phyloP scores from a whole-genome alignment of 2,888 invertebrate species.

The Dolomedes plantarius region DNA sequence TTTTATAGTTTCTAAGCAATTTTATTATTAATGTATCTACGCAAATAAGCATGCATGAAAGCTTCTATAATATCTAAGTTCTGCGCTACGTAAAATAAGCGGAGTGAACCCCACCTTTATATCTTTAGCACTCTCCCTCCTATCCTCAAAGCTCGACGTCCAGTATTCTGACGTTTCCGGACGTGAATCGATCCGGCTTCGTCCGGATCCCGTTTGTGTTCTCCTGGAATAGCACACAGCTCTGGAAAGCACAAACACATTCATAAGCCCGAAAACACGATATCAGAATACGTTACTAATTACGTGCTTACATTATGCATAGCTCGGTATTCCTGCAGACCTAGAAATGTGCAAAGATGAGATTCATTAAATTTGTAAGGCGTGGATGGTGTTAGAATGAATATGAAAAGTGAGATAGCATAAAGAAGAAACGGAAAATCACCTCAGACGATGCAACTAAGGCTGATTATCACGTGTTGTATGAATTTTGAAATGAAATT shows the following conservation, averaged over 20 bases:
- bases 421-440: too few species aligned
- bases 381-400: too few species aligned
- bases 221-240: conserved; percentile 55
- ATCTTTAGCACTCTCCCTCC: conserved; percentile 6
- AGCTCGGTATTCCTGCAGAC: too few species aligned
- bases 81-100: not conserved
- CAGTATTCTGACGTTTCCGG: conserved; percentile 63
- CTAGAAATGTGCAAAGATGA: too few species aligned
- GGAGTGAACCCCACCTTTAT: conserved; percentile 27
- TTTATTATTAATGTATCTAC: not conserved
- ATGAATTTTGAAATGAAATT: too few species aligned
- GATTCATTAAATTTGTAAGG: too few species aligned
- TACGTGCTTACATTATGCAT: too few species aligned
- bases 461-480: too few species aligned
- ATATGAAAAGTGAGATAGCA: too few species aligned
- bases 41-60: not conserved
- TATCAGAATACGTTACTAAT: not conserved
- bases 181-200: conserved; percentile 40
- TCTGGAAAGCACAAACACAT: conserved; percentile 61
- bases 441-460: too few species aligned
- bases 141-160: conserved; percentile 66
- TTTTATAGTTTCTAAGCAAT: not conserved
- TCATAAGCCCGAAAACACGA: conserved; percentile 22
- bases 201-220: conserved; percentile 54
- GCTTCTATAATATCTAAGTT: not conserved